Evolutionary conservation across 2,113 vertebrate species (phyloP), one percentile per base, ranked within the genome.

Genomic region (Ciconia boyciana): DNA sequence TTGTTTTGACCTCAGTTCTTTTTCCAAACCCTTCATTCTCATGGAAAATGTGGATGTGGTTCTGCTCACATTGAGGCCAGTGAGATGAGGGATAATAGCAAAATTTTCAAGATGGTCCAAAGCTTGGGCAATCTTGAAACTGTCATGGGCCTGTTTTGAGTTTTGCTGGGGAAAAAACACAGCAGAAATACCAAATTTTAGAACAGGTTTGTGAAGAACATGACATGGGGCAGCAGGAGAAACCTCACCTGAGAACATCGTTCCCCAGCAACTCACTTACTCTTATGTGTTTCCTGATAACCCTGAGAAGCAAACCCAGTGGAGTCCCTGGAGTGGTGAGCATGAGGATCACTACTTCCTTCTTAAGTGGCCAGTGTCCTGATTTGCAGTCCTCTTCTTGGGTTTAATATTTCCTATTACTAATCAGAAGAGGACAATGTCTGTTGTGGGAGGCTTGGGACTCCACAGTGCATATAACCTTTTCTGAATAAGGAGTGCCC

Each of bases 381-480:
- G 36, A 17, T 29, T 74, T 70, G 13, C 26, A 52, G n/a, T 32
- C 31, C 15, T 80, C 16, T 66, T 79, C 25, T 20, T 87, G 22
- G 18, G 22, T 74, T 72, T 69, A 41, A n/a, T 51, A 16, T 12
- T 54, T 81, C 11, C 41, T 61, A 29, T 32, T 36, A 8, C 14
- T 64, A 25, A 66, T 34, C 39, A 46, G 44, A 72, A 87, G 39
- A 64, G 13, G 26, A 44, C 16, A 68, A 39, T 21, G 8, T 54
- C 39, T 78, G 7, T 46, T 87, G 3, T 46, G 49, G 16, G 21
- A 28, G 25, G 11, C 32, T 31, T 72, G 62, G 4, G 13, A 36
- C 22, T 65, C 31, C 0, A 0, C 29, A n/a, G 15, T 20, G 5
- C n/a, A 6, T 60, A 20, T 29, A 44, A 26, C 0, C 2, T 41